Base-by-base conservation (phyloP, 2,888 invertebrate species). In the Cerastoderma edule region DNA sequence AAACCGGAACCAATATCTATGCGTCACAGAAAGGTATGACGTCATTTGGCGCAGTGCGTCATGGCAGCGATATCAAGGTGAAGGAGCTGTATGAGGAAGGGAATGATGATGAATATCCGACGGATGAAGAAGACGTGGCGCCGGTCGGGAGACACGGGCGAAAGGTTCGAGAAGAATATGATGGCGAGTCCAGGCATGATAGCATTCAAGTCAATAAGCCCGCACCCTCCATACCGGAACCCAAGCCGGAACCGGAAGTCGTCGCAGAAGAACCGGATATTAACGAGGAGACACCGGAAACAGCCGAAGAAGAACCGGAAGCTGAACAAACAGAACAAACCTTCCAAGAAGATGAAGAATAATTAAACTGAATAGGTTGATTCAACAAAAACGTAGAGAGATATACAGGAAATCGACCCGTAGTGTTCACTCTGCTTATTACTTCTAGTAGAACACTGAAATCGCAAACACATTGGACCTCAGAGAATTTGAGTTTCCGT, bases 21-120 rank as follows among this genome's bases (percentile, higher is more conserved):
- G 80, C 76, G 2, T 74, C 74, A 10, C 80, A 80, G 53, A 69
- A 66, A 30, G 80, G 80, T 4, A 70, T 68, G 69, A 77, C 77
- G 35, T 56, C 65, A 13, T 77, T 80, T 28, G 80, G 80, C 8
- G 65, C 77, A 0, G 80, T 77, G 1, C 71, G 80, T 54, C 76
- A 80, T 65, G 75, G 75, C n/a, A 54, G 64, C 13, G 80, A 80
- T 35, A 80, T 80, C 46, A 63, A 46, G 19, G 72, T 80, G 2
- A 69, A 44, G 24, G 77, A 80, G 63, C 50, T 80, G 3, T 80
- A 80, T 54, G 80, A 80, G 6, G 80, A 80, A 69, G 76, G 80
- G n/a, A 67, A 68, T 24, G 74, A 77, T 10, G 77, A 80, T 35
- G 80, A 80, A 63, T 80, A 77, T 64, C 80, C 80, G 8, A 80